Evolutionary conservation across 2,797 vertebrate genomes (phyloP).

Genomic region (Microctenopoma steveboyesi): DNA sequence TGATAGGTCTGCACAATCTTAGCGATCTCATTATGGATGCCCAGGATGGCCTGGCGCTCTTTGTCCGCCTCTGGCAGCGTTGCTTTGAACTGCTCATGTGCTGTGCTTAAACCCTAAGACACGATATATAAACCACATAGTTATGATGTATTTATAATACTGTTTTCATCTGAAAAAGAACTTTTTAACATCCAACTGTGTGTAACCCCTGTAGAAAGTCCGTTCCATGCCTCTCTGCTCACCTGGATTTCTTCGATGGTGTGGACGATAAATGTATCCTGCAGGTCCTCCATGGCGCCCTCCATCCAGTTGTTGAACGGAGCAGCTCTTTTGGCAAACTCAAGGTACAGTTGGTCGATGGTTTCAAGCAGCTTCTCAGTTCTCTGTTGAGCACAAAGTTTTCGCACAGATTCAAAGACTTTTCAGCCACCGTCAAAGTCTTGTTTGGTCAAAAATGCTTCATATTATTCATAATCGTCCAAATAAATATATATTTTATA

Average conservation of each 20-base stretch:
- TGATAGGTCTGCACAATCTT: slow-evolving; percentile 99
- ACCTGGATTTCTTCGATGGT: slow-evolving; percentile 99
- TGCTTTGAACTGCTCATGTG: slow-evolving; percentile 98
- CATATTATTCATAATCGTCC: not conserved
- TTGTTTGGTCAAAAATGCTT: not conserved
- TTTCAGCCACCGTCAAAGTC: slow-evolving; percentile 1
- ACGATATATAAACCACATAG: not conserved
- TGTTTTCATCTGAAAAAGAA: no score
- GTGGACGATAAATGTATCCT: slow-evolving; percentile 98
- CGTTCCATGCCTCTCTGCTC: not conserved
- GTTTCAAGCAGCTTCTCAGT: slow-evolving; percentile 97
- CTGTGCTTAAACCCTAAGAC: slow-evolving; percentile 92
- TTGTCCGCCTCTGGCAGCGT: slow-evolving; percentile 97
- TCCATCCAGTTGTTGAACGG: slow-evolving; percentile 99
- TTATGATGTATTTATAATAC: no score
- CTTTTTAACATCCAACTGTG: no score
- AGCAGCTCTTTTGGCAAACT: slow-evolving; percentile 97
- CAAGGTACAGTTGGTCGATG: slow-evolving; percentile 96
- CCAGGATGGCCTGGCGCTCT: slow-evolving; percentile 94
- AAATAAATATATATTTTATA: no score
- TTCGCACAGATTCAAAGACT: not conserved
- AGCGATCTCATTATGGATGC: slow-evolving; percentile 96
- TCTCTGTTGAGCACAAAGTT: slow-evolving; percentile 78
- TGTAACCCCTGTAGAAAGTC: no score
- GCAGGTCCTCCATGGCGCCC: slow-evolving; percentile 98